A percentile compares a stretch with the other conserved stretches of the same genome.
Evolutionary conservation across 2,888 invertebrate species (phyloP).

Genomic region (Gari tellinella): DNA sequence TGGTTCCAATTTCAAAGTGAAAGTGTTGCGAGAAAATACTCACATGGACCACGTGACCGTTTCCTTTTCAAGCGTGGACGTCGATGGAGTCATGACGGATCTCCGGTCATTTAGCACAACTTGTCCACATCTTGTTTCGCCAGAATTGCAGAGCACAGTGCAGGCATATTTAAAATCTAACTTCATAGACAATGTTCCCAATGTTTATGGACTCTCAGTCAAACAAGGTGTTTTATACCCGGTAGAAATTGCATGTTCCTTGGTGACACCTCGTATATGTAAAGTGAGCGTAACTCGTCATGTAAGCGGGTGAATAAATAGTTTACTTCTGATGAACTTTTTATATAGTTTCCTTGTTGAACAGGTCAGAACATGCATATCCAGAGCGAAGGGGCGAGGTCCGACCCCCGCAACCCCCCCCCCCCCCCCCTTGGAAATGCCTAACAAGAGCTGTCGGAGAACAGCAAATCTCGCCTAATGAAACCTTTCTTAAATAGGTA

Average conservation of each 20-base stretch:
- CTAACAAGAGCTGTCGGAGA: too few species aligned
- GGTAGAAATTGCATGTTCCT: constrained; percentile 27
- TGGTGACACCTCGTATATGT: constrained; percentile 39
- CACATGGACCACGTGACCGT: constrained; percentile 49
- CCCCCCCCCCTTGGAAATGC: too few species aligned
- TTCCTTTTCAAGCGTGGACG: neutral
- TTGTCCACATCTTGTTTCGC: constrained; percentile 37
- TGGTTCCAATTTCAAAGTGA: constrained; percentile 15
- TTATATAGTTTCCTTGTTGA: too few species aligned
- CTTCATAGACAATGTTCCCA: constrained; percentile 22
- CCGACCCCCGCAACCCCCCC: too few species aligned
- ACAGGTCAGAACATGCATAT: too few species aligned
- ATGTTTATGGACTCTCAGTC: constrained; percentile 45
- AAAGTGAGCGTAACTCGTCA: constrained; percentile 32
- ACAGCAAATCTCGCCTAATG: too few species aligned
- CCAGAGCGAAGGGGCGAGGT: too few species aligned
- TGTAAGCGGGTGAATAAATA: constrained; percentile 23
- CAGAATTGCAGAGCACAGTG: constrained; percentile 29
- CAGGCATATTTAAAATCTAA: constrained; percentile 34
- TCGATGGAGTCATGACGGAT: constrained; percentile 13
- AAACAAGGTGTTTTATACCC: constrained; percentile 18
- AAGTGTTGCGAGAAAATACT: constrained; percentile 31
- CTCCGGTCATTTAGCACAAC: constrained; percentile 14
- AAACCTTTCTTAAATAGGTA: too few species aligned
- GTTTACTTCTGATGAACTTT: too few species aligned